A percentile compares a stretch with the other conserved stretches of the same genome.
Conservation (phyloP, 2,113 vertebrate species). For the Arenaria interpres region DNA sequence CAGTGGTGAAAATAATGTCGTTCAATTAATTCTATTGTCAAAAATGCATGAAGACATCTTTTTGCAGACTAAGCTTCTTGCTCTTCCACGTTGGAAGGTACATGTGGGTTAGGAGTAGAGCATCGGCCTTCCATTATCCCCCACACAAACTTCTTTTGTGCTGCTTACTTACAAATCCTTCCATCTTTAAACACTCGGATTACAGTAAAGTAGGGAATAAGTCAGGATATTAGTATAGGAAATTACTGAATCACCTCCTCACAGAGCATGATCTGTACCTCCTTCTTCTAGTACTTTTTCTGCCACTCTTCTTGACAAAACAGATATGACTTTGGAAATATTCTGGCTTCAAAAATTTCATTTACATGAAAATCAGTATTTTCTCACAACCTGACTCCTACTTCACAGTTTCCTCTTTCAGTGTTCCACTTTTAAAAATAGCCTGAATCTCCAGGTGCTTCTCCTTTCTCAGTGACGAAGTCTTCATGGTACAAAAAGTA, state of each 20-base stretch:
- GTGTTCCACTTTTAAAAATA: too few relatives aligned
- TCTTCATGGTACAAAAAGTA: too few relatives aligned
- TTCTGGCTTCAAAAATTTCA: too few relatives aligned
- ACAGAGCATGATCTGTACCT: background rate
- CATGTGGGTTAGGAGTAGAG: background rate
- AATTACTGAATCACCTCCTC: background rate
- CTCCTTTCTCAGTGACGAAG: too few relatives aligned
- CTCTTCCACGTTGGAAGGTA: background rate
- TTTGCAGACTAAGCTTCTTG: background rate
- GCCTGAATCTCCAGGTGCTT: too few relatives aligned
- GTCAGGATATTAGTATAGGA: background rate
- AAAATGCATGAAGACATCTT: background rate
- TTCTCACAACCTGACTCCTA: too few relatives aligned
- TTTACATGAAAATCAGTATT: too few relatives aligned
- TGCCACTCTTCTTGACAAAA: too few relatives aligned
- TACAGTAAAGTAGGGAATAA: background rate
- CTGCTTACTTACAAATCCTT: background rate
- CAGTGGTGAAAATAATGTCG: background rate
- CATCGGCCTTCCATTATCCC: background rate
- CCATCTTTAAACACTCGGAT: background rate
- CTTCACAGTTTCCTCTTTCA: too few relatives aligned
- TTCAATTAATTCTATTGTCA: background rate
- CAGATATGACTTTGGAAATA: too few relatives aligned
- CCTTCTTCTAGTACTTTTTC: too few relatives aligned
- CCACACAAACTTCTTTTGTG: background rate